Conservation (phyloP, 2,797 vertebrate genomes). For the Hippoglossus hippoglossus region DNA sequence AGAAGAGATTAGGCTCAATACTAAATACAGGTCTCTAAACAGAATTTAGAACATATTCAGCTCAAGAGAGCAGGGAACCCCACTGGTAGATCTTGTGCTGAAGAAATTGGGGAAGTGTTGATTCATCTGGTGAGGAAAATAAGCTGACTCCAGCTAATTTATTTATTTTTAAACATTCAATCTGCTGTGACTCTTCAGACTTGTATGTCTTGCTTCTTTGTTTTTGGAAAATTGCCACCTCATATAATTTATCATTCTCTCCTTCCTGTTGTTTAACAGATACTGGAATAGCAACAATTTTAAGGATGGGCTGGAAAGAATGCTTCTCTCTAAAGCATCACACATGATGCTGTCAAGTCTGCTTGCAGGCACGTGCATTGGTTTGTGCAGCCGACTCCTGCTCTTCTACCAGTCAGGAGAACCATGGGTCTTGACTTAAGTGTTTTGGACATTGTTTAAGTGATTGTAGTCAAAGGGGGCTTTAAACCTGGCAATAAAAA, state of each 20-base stretch:
- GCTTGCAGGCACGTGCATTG: not conserved
- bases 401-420: not conserved
- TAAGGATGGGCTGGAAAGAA: not conserved
- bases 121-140: too few relatives aligned
- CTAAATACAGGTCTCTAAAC: constrained; percentile 2
- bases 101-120: too few relatives aligned
- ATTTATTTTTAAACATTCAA: too few relatives aligned
- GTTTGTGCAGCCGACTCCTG: not conserved
- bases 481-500: not conserved
- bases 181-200: too few relatives aligned
- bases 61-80: not conserved
- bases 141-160: too few relatives aligned
- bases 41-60: constrained; percentile 16
- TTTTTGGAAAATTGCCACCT: too few relatives aligned
- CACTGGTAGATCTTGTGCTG: too few relatives aligned
- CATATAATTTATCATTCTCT: too few relatives aligned
- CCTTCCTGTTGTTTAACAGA: constrained; percentile 18
- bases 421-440: too few relatives aligned
- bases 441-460: too few relatives aligned
- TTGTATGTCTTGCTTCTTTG: too few relatives aligned
- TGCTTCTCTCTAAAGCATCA: not conserved
- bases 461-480: too few relatives aligned
- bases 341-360: not conserved
- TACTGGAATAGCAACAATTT: constrained; percentile 6
- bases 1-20: constrained; percentile 24